A percentile compares a stretch with the other conserved stretches of the same genome.
Conservation (phyloP, 2,113 vertebrate genomes). For the Platysteira castanea region DNA sequence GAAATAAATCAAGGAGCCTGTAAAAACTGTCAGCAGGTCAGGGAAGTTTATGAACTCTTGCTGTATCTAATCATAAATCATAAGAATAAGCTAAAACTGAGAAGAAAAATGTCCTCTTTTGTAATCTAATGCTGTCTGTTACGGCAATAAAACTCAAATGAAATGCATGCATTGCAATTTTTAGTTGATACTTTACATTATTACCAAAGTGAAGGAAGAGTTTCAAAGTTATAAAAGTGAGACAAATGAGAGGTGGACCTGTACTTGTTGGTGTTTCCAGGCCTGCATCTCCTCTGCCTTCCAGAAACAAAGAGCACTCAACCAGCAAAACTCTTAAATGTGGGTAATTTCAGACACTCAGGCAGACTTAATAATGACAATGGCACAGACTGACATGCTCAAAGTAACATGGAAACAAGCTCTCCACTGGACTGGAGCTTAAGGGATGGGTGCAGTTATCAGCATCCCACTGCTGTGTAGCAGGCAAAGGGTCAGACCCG, state of each 20-base stretch:
- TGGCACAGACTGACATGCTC: neutral
- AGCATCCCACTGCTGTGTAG: neutral
- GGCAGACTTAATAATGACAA: neutral
- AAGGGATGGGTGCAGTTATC: neutral
- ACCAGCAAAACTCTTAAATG: neutral
- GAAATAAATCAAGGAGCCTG: conserved; percentile 88
- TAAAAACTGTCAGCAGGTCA: conserved; percentile 86
- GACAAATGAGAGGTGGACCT: conserved; percentile 62
- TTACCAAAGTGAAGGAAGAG: conserved; percentile 78
- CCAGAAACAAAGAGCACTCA: neutral
- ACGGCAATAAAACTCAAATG: conserved; percentile 85
- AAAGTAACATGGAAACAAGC: neutral
- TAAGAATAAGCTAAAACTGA: conserved; percentile 83
- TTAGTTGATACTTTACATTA: conserved; percentile 83
- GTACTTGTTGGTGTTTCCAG: neutral
- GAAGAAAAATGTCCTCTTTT: conserved; percentile 85
- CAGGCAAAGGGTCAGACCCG: neutral
- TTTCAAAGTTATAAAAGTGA: conserved; percentile 76
- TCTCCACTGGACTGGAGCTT: neutral
- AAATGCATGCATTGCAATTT: conserved; percentile 83
- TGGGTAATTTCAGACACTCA: neutral
- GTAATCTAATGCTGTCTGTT: conserved; percentile 85
- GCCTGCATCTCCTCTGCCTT: neutral
- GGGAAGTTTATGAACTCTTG: conserved; percentile 89
- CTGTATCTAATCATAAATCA: conserved; percentile 86